These are phyloP conservation scores for Drosophila conformis DNA, from an alignment of 2,888 invertebrate genomes.

Conservation along the genomic window DNA sequence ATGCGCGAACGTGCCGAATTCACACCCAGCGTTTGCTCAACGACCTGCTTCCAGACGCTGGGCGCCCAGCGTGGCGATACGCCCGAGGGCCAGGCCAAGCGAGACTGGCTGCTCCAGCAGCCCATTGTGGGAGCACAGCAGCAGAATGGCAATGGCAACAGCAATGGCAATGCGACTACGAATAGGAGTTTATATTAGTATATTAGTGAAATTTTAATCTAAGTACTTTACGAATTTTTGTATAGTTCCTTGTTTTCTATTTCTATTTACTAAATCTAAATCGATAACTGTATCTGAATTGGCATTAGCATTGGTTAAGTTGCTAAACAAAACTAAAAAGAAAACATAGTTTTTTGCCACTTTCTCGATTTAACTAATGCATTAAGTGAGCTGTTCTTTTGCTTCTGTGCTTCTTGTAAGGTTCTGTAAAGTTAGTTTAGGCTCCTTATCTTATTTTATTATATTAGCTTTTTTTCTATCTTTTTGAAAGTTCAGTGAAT, in stretches of 20 bases:
- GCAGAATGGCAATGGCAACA: conserved; percentile 44
- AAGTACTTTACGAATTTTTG: conserved; percentile 77
- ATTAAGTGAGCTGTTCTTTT: conserved; percentile 54
- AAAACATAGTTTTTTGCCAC: conserved; percentile 28
- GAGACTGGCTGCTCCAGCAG: conserved; percentile 76
- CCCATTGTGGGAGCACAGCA: conserved; percentile 38
- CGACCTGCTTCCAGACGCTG: conserved; percentile 78
- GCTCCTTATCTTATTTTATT: conserved; percentile 30
- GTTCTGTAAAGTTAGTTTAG: conserved; percentile 73
- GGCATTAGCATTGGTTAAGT: conserved; percentile 43
- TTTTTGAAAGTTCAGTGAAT: conserved; percentile 61
- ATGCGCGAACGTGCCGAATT: conserved; percentile 80
- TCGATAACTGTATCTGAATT: conserved; percentile 36
- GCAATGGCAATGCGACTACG: conserved; percentile 36
- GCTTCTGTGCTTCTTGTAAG: conserved; percentile 54
- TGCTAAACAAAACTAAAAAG: conserved; percentile 22
- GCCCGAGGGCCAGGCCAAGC: conserved; percentile 73
- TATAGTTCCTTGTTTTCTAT: conserved; percentile 78
- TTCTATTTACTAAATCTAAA: conserved; percentile 64
- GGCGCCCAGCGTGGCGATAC: conserved; percentile 79
- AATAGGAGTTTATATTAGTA: conserved; percentile 68
- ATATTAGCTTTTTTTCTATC: conserved; percentile 3
- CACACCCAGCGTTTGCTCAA: conserved; percentile 79
- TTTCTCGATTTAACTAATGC: conserved; percentile 17
- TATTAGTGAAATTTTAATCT: conserved; percentile 74